phyloP scores from a whole-genome alignment of 2,113 vertebrate genomes.

The Haemorhous mexicanus region DNA sequence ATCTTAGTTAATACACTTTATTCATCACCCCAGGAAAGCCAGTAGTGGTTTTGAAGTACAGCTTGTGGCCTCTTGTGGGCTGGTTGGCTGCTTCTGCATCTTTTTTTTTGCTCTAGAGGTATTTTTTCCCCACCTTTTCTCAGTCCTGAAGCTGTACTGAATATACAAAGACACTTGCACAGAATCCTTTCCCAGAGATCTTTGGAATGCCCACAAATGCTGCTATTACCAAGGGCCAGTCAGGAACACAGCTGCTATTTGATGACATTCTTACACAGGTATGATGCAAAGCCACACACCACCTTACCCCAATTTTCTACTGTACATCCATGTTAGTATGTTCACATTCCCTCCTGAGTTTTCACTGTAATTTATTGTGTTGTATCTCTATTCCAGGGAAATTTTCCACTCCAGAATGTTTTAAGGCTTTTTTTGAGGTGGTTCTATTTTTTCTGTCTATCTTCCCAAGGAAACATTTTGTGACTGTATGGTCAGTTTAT shows the following conservation, averaged over 20 bases:
- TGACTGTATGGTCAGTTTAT: neutral
- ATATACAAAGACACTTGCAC: conserved; percentile 82
- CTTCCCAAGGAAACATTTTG: neutral
- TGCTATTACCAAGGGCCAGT: conserved; percentile 86
- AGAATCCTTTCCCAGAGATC: conserved; percentile 83
- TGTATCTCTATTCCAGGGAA: neutral
- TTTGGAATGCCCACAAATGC: conserved; percentile 89
- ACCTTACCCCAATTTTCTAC: neutral
- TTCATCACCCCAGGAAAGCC: neutral
- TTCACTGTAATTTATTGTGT: neutral
- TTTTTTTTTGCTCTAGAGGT: neutral
- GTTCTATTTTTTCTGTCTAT: neutral
- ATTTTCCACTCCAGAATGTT: neutral
- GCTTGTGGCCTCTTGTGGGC: neutral
- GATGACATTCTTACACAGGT: conserved; percentile 87
- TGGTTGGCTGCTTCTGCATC: neutral
- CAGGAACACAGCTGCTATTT: conserved; percentile 84
- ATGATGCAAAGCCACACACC: neutral
- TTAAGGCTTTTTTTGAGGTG: neutral
- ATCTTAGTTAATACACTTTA: neutral
- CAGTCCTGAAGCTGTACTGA: conserved; percentile 83
- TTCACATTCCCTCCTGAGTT: neutral
- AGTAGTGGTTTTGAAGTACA: neutral
- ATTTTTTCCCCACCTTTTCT: neutral
- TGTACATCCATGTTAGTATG: neutral